Conservation (phyloP, 2,888 invertebrate genomes). For the Nymphalis urticae region DNA sequence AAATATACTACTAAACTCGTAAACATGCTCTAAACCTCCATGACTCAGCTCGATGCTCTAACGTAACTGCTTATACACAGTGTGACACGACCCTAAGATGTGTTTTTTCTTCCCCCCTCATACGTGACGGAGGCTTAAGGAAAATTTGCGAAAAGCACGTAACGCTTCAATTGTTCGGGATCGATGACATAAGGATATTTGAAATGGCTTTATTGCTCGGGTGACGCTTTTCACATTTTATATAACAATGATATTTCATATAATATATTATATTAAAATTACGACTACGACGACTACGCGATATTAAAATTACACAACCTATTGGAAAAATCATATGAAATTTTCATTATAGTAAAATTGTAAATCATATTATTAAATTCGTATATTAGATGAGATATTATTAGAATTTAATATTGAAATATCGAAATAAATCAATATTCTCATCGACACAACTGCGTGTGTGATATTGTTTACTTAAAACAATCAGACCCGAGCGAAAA, state of each 20-base stretch:
- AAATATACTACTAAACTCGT: neutral
- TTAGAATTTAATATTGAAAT: neutral
- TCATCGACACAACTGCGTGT: neutral
- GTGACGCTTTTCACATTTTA: conserved; percentile 35
- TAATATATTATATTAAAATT: neutral
- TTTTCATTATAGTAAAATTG: too few species aligned
- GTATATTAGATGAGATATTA: neutral
- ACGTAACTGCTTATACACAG: conserved; percentile 35
- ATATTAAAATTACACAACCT: neutral
- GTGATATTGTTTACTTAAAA: conserved; percentile 23
- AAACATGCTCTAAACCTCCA: conserved; percentile 7
- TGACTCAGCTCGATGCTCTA: conserved; percentile 13
- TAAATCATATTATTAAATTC: neutral
- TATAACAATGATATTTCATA: conserved; percentile 34
- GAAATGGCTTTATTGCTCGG: conserved; percentile 46
- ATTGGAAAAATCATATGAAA: neutral
- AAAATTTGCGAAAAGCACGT: conserved; percentile 54
- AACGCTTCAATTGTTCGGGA: conserved; percentile 54
- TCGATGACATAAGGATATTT: conserved; percentile 52
- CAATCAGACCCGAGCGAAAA: conserved; percentile 51
- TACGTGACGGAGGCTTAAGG: conserved; percentile 54
- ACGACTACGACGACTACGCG: neutral
- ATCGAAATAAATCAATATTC: neutral
- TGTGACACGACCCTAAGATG: conserved; percentile 34
- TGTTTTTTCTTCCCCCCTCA: conserved; percentile 36